Conservation (phyloP, 1,140 invertebrate genomes). For the Augochlora pura region DNA sequence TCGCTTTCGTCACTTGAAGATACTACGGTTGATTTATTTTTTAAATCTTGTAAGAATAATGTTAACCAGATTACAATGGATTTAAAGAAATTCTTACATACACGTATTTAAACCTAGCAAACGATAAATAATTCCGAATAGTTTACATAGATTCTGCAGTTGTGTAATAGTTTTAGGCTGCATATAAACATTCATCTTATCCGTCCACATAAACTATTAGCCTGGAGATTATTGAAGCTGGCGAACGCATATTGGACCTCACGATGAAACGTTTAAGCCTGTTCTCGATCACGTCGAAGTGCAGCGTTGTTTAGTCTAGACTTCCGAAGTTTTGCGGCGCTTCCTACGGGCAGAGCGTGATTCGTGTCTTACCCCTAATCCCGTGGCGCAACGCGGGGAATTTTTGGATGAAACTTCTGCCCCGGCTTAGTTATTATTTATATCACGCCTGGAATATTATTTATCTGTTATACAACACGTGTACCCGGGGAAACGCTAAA, state of each 20-base stretch:
- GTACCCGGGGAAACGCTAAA: not conserved
- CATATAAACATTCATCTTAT: not conserved
- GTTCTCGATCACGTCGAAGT: not conserved
- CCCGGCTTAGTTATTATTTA: conserved; percentile 7
- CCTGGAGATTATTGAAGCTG: not conserved
- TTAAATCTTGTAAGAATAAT: no score
- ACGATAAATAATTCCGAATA: no score
- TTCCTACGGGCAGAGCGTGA: conserved; percentile 19
- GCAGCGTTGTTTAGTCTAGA: not conserved
- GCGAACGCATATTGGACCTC: not conserved
- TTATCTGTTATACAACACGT: not conserved
- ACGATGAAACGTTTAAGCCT: not conserved
- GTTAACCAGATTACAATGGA: no score
- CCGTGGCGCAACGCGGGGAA: conserved; percentile 1
- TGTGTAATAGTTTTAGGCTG: no score
- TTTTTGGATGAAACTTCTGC: conserved; percentile 9
- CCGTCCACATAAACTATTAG: not conserved
- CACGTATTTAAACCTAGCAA: no score
- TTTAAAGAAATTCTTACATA: no score
- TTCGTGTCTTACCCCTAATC: conserved; percentile 32
- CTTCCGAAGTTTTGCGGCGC: not conserved
- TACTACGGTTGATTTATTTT: no score
- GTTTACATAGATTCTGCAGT: no score
- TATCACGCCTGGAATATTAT: conserved; percentile 5
- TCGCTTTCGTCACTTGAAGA: no score